These are phyloP conservation scores for Fulmarus glacialis DNA, from an alignment of 2,113 vertebrate species.

Conservation along the genomic window DNA sequence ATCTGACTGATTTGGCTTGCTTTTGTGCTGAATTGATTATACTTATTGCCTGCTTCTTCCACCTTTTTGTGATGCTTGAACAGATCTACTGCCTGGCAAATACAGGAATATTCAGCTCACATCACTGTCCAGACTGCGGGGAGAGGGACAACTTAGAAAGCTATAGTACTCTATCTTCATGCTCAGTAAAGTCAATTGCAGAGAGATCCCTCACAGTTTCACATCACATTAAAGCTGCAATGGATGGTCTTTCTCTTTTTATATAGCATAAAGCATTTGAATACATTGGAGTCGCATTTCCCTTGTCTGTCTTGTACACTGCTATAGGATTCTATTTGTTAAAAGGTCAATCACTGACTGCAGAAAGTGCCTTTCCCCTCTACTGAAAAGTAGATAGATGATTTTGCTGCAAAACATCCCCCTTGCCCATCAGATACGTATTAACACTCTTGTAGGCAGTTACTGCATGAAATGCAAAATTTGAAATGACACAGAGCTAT, in stretches of 20 bases:
- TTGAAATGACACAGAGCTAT: background rate
- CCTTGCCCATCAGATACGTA: background rate
- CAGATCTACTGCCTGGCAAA: background rate
- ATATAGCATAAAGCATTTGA: background rate
- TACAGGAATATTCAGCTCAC: background rate
- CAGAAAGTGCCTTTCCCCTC: background rate
- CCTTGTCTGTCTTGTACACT: background rate
- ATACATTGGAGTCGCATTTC: background rate
- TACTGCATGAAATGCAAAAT: background rate
- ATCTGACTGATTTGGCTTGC: background rate
- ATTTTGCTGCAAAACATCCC: constrained; percentile 26
- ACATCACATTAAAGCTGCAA: background rate
- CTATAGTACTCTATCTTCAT: background rate
- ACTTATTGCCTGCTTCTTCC: background rate
- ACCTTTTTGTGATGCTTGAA: background rate
- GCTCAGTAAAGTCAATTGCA: background rate
- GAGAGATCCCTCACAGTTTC: background rate
- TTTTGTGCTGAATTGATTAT: background rate
- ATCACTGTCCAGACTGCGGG: background rate
- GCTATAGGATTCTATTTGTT: background rate
- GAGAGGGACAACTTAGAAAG: background rate
- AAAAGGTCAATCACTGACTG: background rate
- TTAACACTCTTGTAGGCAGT: background rate
- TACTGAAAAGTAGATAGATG: background rate
- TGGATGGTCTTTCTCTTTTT: background rate